These are phyloP conservation scores for Natrix natrix DNA, from an alignment of 2,797 vertebrate species.

Conservation along the genomic window DNA sequence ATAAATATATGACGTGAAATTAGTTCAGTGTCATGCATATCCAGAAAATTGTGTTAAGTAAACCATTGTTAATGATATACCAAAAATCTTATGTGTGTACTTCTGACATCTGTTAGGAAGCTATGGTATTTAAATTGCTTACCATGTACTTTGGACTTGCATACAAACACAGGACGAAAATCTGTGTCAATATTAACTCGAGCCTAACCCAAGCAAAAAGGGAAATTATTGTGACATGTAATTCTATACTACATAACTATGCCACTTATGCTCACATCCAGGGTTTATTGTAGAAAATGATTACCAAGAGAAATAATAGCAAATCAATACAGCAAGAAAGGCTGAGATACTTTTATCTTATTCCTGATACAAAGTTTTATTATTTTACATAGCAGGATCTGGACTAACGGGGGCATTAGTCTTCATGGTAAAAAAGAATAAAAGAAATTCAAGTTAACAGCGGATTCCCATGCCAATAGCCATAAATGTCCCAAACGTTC, in stretches of 20 bases:
- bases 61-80: neutral
- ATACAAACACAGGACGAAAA: neutral
- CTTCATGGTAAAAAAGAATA: neutral
- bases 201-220: neutral
- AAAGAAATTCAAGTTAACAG: conserved; percentile 75
- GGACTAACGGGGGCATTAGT: neutral
- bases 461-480: conserved; percentile 98
- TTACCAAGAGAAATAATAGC: neutral
- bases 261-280: neutral
- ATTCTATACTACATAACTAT: neutral
- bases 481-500: conserved; percentile 98
- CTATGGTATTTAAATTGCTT: neutral
- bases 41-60: neutral
- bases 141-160: neutral
- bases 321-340: neutral
- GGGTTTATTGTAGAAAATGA: neutral
- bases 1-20: neutral
- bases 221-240: neutral
- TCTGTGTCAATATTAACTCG: neutral
- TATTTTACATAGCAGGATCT: conserved; percentile 46
- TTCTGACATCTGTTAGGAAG: neutral
- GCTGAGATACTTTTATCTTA: neutral
- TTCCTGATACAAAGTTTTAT: conserved; percentile 58
- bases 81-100: neutral
- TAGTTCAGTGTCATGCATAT: neutral